phyloP scores from a whole-genome alignment of 2,797 vertebrate species.

The Rhinichthys osculus region DNA sequence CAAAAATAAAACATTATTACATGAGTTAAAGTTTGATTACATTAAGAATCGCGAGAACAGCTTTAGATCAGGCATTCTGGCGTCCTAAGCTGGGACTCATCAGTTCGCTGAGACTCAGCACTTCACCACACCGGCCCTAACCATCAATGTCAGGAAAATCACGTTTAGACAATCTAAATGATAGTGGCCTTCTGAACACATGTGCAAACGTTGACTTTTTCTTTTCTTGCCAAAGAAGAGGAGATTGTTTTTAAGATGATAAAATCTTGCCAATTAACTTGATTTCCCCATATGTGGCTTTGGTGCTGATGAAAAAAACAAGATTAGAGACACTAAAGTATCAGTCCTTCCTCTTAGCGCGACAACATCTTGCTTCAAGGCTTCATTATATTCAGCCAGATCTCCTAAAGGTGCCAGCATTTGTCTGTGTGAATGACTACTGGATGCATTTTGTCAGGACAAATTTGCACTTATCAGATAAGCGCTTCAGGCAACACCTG shows the following conservation, averaged over 20 bases:
- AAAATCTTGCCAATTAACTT: background rate
- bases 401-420: background rate
- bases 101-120: too few relatives aligned
- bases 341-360: background rate
- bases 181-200: background rate
- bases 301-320: constrained; percentile 9
- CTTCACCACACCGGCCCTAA: background rate
- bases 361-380: background rate
- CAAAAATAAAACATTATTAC: too few relatives aligned
- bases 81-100: too few relatives aligned
- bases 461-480: background rate
- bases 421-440: background rate
- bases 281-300: constrained; percentile 6
- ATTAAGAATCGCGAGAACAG: too few relatives aligned
- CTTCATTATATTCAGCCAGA: background rate
- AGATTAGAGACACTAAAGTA: constrained; percentile 1
- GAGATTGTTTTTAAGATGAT: background rate
- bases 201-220: background rate
- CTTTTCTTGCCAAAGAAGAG: background rate
- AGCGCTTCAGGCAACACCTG: background rate
- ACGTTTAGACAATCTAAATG: background rate
- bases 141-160: constrained; percentile 7
- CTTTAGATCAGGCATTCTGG: too few relatives aligned
- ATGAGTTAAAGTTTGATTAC: too few relatives aligned
- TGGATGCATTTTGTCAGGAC: background rate